Evolutionary conservation across 2,113 vertebrate species (phyloP).

Genomic region (Lathamus discolor): DNA sequence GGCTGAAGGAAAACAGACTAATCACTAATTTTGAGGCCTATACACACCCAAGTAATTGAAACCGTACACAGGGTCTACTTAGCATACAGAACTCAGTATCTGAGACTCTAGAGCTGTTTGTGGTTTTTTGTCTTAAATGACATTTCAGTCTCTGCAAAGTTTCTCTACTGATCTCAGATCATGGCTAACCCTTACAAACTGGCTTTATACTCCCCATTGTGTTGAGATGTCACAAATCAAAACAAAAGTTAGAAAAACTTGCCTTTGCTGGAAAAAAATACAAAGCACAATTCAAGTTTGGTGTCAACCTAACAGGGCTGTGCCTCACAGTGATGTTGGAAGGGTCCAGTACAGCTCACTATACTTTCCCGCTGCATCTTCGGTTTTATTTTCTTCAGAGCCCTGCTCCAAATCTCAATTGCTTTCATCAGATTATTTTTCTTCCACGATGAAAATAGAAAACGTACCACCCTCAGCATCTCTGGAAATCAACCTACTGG

Average conservation of each 20-base stretch:
- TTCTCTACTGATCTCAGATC: neutral
- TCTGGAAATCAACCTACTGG: neutral
- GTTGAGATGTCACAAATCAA: neutral
- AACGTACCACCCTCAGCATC: fast-evolving
- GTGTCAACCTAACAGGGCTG: neutral
- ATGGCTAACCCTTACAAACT: neutral
- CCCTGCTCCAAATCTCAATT: neutral
- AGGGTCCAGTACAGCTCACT: neutral
- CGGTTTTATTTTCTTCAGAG: neutral
- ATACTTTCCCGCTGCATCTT: neutral
- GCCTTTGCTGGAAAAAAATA: neutral
- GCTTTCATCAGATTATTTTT: neutral
- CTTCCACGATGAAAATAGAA: neutral
- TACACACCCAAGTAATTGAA: neutral
- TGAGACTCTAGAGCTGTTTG: fast-evolving
- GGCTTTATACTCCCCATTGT: neutral
- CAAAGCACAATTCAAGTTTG: neutral
- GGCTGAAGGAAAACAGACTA: neutral
- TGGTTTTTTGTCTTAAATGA: neutral
- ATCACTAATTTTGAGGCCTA: neutral
- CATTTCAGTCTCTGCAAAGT: neutral
- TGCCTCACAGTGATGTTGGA: neutral
- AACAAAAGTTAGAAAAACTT: neutral
- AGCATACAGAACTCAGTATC: neutral
- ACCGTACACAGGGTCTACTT: neutral